Base-by-base conservation (phyloP, 2,113 vertebrate genomes). In the Tachysurus vachellii region DNA sequence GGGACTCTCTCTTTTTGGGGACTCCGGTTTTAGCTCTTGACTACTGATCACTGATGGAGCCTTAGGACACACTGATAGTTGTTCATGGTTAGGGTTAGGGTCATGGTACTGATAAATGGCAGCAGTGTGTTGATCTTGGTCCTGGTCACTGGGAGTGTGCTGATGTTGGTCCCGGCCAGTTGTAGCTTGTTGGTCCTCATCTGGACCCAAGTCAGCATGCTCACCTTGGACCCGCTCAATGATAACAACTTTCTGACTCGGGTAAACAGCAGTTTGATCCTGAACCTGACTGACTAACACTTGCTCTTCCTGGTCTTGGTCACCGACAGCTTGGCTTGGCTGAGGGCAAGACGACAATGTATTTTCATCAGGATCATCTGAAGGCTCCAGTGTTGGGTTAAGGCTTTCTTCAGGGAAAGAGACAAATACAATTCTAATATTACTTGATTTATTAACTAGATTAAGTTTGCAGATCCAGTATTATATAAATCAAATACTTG, bases 371-470 rank as follows among this genome's bases (percentile, higher is more conserved):
- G 83, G 76, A 77, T 64, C 76, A 86, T 89, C 88, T 50, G 77
- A 84, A 66, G 62, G 62, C 47, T 76, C 86, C 42, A 75, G 83
- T 10, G 62, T 57, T 79, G 89, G 84, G 14, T 85, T 82, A 73
- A 87, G 68, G 83, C 88, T 88, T 86, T 92, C 95, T 95, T 59
- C 9, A 80, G 3, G 89, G 64, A 61, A 19, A 71, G 4, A 84
- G 19, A 64, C 2, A 56, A 2, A 23, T 1, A 44, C 9, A 83
- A 83, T 17, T 70, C 53, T 70, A 44, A 57, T 80, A 84, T 76
- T 10, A 82, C 23, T 42, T 23, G 0, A 85, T 59, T 17, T 42
- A 14, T 44, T 36, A 36, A 47, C 42, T 23, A 66, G 26, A 57
- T 62, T n/a, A 53, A 12, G 23, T 9, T 8, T 31, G 31, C 57